Evolutionary conservation across 2,113 vertebrate species (phyloP).

Genomic region (Gallinago jamesoni): DNA sequence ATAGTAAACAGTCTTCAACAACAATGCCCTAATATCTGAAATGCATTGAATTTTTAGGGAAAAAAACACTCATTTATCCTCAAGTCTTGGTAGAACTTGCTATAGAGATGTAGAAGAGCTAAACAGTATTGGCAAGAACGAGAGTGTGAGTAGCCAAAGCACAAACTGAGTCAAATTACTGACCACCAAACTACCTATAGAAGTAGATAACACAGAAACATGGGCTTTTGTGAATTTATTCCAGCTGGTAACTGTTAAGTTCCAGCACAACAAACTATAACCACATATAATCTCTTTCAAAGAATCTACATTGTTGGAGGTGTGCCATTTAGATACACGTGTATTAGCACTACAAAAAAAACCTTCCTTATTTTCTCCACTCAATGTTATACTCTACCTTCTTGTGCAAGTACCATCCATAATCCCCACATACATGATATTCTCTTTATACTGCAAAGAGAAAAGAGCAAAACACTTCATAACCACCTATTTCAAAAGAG

Average conservation of each 20-base stretch:
- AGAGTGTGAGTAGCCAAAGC: background rate
- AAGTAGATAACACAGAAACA: background rate
- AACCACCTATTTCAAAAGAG: background rate
- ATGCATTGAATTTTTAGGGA: background rate
- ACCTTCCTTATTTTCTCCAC: background rate
- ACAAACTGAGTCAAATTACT: background rate
- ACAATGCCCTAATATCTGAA: background rate
- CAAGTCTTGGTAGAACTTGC: background rate
- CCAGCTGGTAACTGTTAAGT: background rate
- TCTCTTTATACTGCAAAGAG: background rate
- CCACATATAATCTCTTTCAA: background rate
- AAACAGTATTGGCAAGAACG: background rate
- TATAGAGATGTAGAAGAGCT: background rate
- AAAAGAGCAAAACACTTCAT: background rate
- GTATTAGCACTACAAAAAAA: background rate
- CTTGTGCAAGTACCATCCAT: background rate
- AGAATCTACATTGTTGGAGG: background rate
- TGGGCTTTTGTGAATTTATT: background rate
- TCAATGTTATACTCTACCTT: background rate
- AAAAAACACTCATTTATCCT: background rate
- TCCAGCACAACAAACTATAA: background rate
- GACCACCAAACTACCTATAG: background rate
- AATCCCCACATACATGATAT: background rate
- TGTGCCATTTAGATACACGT: accelerated
- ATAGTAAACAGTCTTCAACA: background rate